Evolutionary conservation across 2,797 vertebrate genomes (phyloP), one percentile per base, ranked within the genome.

Genomic region (Cygnus olor): DNA sequence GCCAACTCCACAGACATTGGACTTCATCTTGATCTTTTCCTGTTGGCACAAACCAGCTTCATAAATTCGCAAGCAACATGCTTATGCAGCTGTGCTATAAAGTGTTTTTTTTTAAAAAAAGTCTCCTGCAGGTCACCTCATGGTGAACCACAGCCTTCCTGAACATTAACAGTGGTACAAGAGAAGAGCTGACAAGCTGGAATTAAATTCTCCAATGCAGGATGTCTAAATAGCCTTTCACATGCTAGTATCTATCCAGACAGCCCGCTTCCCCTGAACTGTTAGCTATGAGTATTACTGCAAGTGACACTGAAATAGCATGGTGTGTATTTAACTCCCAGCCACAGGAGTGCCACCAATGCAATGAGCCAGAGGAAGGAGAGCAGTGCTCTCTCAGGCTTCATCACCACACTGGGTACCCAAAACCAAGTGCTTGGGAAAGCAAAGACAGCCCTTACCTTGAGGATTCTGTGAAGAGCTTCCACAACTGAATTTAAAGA

Each of bases 391-490:
- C 45, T 11, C 63, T 30, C 36, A 30, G 10, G 60, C n/a, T 27
- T 47, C 58, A 71, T 19, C n/a, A 6, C 19, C 27, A 44, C 20
- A 4, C 0, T 25, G 14, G 22, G 14, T 1, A 44, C 8, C 3
- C 12, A n/a, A 36, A 20, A 45, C 8, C 40, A 3, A 38, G 34
- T 27, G 16, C 14, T 44, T 10, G 8, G 42, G 18, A 13, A n/a
- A 66, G 32, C 80, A 45, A 58, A 18, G 22, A 11, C 3, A 8
- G 9, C 36, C 70, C 51, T 72, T 63, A 54, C 28, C 40, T 56
- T 32, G 7, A 20, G 83, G 15, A 36, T 9, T 40, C 34, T 21
- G 20, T 20, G 38, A 51, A 54, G 44, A 80, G 30, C 12, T 71
- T 21, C 49, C 57, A 58, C 7, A 72, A 18, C 42, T 27, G 32